Conservation (phyloP, 2,888 invertebrate genomes). For the Gisinianus flammeolus region DNA sequence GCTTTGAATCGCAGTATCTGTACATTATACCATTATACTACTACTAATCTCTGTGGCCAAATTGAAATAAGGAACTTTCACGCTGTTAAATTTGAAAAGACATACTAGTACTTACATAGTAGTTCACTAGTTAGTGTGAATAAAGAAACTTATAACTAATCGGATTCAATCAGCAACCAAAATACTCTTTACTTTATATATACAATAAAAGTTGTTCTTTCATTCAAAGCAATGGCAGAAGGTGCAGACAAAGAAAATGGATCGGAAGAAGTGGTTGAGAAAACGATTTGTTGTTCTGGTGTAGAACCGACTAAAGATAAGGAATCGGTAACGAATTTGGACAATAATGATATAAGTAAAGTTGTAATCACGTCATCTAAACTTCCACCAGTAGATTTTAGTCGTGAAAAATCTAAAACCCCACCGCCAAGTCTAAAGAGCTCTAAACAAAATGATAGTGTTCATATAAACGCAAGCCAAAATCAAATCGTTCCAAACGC, state of each 20-base stretch:
- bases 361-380: neutral
- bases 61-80: neutral
- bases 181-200: neutral
- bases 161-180: neutral
- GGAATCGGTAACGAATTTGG: no score
- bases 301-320: neutral
- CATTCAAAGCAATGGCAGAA: neutral
- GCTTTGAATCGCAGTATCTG: neutral
- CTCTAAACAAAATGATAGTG: neutral
- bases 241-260: neutral
- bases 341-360: neutral
- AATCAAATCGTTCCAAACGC: neutral
- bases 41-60: neutral
- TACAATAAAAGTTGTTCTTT: neutral
- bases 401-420: slow-evolving; percentile 26
- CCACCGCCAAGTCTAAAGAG: slow-evolving; percentile 15
- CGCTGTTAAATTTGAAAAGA: neutral
- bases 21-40: neutral
- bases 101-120: no score
- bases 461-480: neutral
- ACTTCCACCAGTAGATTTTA: slow-evolving; percentile 14
- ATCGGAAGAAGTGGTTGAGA: neutral
- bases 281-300: neutral
- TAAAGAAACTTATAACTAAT: neutral
- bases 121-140: no score